Base-by-base conservation (phyloP, 2,888 invertebrate genomes). In the Stenurella melanura region DNA sequence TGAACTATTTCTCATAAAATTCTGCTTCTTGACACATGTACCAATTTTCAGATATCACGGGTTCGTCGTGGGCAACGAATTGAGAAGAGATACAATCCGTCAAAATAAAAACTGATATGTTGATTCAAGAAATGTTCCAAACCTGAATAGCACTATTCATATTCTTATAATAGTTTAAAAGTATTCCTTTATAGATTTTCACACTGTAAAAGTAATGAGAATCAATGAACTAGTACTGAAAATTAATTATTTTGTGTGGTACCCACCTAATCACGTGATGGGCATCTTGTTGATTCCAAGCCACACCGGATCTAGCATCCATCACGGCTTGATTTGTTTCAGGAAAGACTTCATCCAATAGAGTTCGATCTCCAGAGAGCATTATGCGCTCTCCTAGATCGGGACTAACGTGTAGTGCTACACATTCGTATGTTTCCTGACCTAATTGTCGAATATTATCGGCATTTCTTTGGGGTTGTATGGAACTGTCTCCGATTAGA, bases 331-430 rank as follows among this genome's bases (percentile, higher is more conserved):
- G 94, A 82, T 93, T 94, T 79, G 95, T 95, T 87, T 94, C 94
- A 50, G 94, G 94, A 86, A 94, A 94, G 26, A 94, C 92, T 88
- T 96, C 95, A 87, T 95, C 95, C 64, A 95, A 91, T 21, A 96
- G 91, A 10, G 93, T 92, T 57, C 96, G 91, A 83, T 96, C 96
- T 0, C 96, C 96, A 71, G 95, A 95, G 12, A 96, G 91, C 93
- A 96, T 95, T 64, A 96, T 94, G 66, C 96, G 88, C 87, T 96
- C 96, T 0, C 95, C 95, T 42, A 96, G 91, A 88, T 96, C 95
- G 0, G 96, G 96, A 84, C 94, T 95, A 69, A 96, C 93, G 89
- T 95, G 95, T 5, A 96, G 91, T 0, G 95, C 95, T 0, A 96
- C 93, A 86, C 96, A 96, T 88, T 96, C 96, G 90, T 93, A 95